A percentile compares a stretch with the other conserved stretches of the same genome.
Conservation (phyloP, 53 echinoderm and acorn worm species). For the Glandiceps talaboti region DNA sequence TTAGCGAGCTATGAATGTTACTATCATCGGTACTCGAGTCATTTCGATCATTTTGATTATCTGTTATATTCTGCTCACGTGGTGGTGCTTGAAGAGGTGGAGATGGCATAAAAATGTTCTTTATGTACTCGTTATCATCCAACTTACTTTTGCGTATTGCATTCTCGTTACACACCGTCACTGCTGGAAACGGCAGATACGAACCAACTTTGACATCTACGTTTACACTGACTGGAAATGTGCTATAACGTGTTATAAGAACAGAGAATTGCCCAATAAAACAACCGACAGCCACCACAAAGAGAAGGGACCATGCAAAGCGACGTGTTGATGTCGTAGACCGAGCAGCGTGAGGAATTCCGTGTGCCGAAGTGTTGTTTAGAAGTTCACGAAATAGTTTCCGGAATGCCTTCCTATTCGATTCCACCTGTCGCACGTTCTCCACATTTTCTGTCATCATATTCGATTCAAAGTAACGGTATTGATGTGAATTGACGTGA, state of each 20-base stretch:
- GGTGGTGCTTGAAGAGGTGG: too few relatives aligned
- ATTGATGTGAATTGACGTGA: too few relatives aligned
- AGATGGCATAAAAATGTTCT: too few relatives aligned
- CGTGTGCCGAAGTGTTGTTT: conserved; percentile 55
- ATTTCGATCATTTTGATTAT: too few relatives aligned
- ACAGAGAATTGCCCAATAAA: conserved; percentile 19
- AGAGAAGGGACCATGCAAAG: conserved; percentile 38
- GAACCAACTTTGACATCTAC: conserved; percentile 36
- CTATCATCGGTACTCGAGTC: too few relatives aligned
- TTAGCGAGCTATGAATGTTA: too few relatives aligned
- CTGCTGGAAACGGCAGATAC: conserved; percentile 47
- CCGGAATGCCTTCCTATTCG: too few relatives aligned
- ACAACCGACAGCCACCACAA: conserved; percentile 22
- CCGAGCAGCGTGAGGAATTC: conserved; percentile 60
- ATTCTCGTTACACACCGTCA: conserved; percentile 69
- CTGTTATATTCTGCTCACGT: too few relatives aligned
- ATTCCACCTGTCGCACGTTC: too few relatives aligned
- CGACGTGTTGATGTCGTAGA: conserved; percentile 22
- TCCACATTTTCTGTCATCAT: too few relatives aligned
- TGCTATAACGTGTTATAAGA: conserved; percentile 10
- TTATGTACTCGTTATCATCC: too few relatives aligned
- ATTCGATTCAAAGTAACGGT: too few relatives aligned
- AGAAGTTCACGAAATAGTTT: not conserved
- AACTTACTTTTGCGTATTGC: conserved; percentile 32
- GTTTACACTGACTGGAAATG: conserved; percentile 39